Base-by-base conservation (phyloP, 1,140 invertebrate genomes). In the Hyles vespertilio region DNA sequence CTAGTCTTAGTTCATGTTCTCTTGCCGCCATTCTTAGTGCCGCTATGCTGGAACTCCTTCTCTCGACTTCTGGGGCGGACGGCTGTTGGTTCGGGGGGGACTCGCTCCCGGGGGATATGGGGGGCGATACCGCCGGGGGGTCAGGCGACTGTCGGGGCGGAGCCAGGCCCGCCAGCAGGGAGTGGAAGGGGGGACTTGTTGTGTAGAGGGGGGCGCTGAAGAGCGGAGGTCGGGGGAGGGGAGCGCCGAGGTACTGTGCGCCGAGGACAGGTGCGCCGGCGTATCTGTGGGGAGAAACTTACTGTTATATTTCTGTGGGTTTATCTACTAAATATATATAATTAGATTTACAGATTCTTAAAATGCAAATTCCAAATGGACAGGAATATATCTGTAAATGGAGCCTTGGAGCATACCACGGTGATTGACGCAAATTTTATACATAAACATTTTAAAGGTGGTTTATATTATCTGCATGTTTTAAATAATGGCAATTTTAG, bases 1-100 rank as follows among this genome's bases (percentile, higher is more conserved):
- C 96, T 67, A 97, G 85, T 72, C 95, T 93, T 5, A 97, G 87
- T 79, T 98, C 96, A 82, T 98, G 97, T 85, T 98, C 97, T 5
- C 97, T 91, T 1, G 98, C 97, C 67, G 98, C 97, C 36, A 98
- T 90, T 56, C 98, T 89, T 3, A 99, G 89, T 0, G 96, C 95
- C 1, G 96, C 96, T 57, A 98, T 98, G 69, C 96, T 98, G 32
- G 95, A 96, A 69, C 94, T 95, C 61, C 97, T 90, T 60, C 96
- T 91, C 84, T 98, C 97, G 59, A 92, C 73, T 93, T 94, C 51
- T 88, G 92, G 56, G 78, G 84, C 46, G 72, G 74, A 5, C 63
- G 77, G 54, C 60, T 84, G 80, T 4, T 86, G 80, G 6, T 86
- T 81, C 61, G 62, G 90, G 52, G 70, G 90, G 51, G 87, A 90